These are phyloP conservation scores for Hemistola chrysoprasaria DNA, from an alignment of 2,888 invertebrate genomes.

Conservation along the genomic window DNA sequence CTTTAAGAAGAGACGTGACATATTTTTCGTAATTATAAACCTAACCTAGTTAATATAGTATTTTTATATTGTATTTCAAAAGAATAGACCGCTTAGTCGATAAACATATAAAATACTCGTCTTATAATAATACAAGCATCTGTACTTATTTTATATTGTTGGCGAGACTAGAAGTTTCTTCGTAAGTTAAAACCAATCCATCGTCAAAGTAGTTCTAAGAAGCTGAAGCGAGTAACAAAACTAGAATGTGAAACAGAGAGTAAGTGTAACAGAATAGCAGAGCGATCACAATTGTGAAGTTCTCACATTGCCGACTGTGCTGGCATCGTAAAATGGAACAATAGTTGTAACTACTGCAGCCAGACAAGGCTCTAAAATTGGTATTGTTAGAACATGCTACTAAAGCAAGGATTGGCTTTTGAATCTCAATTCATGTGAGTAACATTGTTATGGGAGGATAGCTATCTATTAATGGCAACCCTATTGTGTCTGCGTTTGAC, in stretches of 20 bases:
- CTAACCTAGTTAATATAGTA: too few species aligned
- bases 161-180: background rate
- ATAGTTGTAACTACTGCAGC: constrained; percentile 58
- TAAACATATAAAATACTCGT: too few species aligned
- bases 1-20: too few species aligned
- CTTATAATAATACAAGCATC: too few species aligned
- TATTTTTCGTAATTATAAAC: too few species aligned
- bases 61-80: too few species aligned
- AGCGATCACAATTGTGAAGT: constrained; percentile 26
- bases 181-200: background rate
- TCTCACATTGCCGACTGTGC: constrained; percentile 26
- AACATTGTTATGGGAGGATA: constrained; percentile 56
- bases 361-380: constrained; percentile 62
- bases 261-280: constrained; percentile 11
- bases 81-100: too few species aligned
- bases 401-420: constrained; percentile 60
- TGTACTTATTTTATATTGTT: too few species aligned
- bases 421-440: constrained; percentile 54
- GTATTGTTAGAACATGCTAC: constrained; percentile 63
- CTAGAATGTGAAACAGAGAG: constrained; percentile 3
- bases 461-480: constrained; percentile 46
- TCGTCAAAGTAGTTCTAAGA: background rate
- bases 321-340: constrained; percentile 59
- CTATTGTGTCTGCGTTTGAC: constrained; percentile 34
- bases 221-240: background rate